These are phyloP conservation scores for Melospiza melodia DNA, from an alignment of 2,113 vertebrate genomes.

Conservation along the genomic window DNA sequence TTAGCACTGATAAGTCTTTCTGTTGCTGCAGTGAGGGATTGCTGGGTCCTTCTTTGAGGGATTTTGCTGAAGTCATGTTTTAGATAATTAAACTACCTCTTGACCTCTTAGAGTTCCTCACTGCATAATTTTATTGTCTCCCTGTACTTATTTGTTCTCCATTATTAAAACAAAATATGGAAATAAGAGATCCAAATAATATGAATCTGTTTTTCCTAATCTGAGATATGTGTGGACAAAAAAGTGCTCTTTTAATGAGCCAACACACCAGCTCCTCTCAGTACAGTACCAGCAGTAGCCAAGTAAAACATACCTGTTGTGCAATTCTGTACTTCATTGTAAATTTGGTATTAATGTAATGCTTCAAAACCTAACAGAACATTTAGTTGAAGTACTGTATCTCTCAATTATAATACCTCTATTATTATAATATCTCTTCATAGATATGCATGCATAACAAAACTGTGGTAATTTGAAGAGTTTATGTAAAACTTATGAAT, in stretches of 20 bases:
- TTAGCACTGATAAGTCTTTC: not conserved
- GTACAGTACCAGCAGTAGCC: not conserved
- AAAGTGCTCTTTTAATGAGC: not conserved
- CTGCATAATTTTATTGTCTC: not conserved
- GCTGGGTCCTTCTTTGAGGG: not conserved
- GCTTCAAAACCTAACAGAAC: conserved; percentile 49
- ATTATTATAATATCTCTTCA: not conserved
- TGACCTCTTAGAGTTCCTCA: not conserved
- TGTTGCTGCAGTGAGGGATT: not conserved
- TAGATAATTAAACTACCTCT: not conserved
- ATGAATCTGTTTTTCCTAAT: not conserved
- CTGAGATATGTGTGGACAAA: not conserved
- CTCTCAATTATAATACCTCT: conserved; percentile 10
- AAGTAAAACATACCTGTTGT: conserved; percentile 5
- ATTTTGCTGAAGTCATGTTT: not conserved
- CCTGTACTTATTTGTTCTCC: not conserved
- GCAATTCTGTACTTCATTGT: not conserved
- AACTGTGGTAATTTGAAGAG: conserved; percentile 50
- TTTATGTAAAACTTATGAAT: conserved; percentile 52
- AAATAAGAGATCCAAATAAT: not conserved
- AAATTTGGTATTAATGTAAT: not conserved
- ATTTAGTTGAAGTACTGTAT: conserved; percentile 37
- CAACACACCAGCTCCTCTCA: not conserved
- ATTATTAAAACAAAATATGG: not conserved
- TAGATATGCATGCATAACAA: conserved; percentile 50